Evolutionary conservation across 2,888 invertebrate genomes (phyloP), one percentile per base, ranked within the genome.

Genomic region (Tetranychus piercei): DNA sequence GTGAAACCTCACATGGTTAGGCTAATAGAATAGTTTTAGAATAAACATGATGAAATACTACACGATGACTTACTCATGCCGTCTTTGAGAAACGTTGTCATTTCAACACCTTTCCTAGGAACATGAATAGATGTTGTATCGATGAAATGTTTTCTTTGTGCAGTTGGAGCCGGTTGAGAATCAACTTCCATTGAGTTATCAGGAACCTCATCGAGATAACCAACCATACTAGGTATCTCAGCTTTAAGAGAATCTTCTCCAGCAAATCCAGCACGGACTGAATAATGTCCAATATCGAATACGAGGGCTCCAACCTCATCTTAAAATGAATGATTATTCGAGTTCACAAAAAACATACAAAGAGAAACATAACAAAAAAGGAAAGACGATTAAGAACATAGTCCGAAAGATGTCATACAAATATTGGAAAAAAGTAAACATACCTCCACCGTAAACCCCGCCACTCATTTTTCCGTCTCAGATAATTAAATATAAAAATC

Each of bases 181-280:
- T 82, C 82, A 2, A 79, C 78, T 45, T 81, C 81, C 78, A 81
- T 81, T 15, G 77, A 75, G 76, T 78, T 77, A 18, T 74, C 76
- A 66, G 79, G 82, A 77, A 86, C 86, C 55, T 92, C 91, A 81
- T 86, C 86, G 20, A 82, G 74, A 8, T 93, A 88, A 1, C 95
- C 96, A 45, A 94, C 90, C 69, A 91, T 89, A 0, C 94, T 90
- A 0, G 96, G 95, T 76, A 96, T 94, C 86, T 97, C 96, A 1
- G 94, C 93, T 83, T 97, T 99, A 3, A 99, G 99, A n/a, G 93
- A 92, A 82, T 99, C 99, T 82, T 99, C 99, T 80, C 95, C 94
- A 9, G 94, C 94, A 85, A 92, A 95, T 74, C 94, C 95, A 73
- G 92, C 92, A 75, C 94, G 86, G 74, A 94, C 84, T 0, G 92